Base-by-base conservation (phyloP, 1,140 invertebrate genomes). In the Eumaeus atala region DNA sequence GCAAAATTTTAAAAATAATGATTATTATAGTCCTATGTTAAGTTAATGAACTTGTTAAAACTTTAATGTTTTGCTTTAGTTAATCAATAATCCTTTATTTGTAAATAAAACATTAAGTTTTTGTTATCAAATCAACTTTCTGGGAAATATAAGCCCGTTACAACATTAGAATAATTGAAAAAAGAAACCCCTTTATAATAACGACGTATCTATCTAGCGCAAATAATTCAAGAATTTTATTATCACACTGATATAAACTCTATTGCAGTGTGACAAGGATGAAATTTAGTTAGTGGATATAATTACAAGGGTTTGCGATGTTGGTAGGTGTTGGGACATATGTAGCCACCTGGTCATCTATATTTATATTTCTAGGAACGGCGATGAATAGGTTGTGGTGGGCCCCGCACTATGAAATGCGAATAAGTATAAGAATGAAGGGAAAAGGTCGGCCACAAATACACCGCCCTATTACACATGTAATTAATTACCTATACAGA, bases 291-390 rank as follows among this genome's bases (percentile, higher is more conserved):
- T 44, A 18, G 12, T 2, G 21, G 40, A 38, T 14, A 44, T 14
- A 54, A 54, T 54, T 54, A 42, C 21, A 35, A 42, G 48, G 37
- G 52, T 44, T 44, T 16, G 40, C 40, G 16, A 40, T 40, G 21
- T 28, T 28, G 21, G 2, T 28, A 28, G 51, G 52, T 49, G 38
- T 36, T n/a, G 48, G 38, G 51, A 61, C 55, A 55, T 49, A 56
- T 48, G 52, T 52, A 51, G 42, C 61, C 64, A 66, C 60, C 64
- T 66, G 64, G 54, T 40, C n/a, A 35, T 34, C 47, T 55, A 14
- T 40, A 44, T 56, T 61, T 55, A 59, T 54, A 54, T 36, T 66
- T 62, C 63, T 44, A 52, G 42, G 64, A 66, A 66, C 50, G 54
- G 47, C 54, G 54, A 52, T 44, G 9, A 44, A 40, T 14, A 17